phyloP scores from a whole-genome alignment of 30 jellyfish, hydroid and myxozoan species.

The Pseudorhiza aurosa region DNA sequence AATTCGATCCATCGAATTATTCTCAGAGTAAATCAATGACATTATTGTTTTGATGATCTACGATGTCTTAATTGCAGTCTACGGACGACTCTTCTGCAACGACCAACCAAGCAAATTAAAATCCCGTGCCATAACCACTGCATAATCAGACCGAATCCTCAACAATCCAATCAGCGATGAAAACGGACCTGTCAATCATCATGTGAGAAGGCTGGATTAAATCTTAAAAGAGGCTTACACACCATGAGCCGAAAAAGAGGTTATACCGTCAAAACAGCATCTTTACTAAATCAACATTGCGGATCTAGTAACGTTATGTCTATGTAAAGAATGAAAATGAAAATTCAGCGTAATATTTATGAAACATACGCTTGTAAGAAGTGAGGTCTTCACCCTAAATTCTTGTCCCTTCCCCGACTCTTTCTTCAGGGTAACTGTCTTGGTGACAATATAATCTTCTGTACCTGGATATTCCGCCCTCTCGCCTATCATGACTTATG shows the following conservation, averaged over 20 bases:
- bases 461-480: no score
- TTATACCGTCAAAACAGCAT: no score
- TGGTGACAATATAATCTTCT: no score
- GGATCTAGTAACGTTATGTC: no score
- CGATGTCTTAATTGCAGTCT: conserved; percentile 2
- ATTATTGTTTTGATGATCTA: background rate
- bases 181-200: conserved; percentile 47
- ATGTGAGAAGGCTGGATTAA: conserved; percentile 24
- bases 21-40: conserved; percentile 34
- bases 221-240: conserved; percentile 54
- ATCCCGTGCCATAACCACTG: conserved; percentile 52
- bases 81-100: conserved; percentile 20
- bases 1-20: conserved; percentile 36
- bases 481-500: no score
- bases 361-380: no score
- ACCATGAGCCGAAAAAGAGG: conserved; percentile 51
- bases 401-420: no score
- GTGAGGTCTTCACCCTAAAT: no score
- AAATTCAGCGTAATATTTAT: no score
- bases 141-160: conserved; percentile 38
- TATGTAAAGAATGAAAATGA: no score
- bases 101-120: conserved; percentile 55
- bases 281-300: no score
- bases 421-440: no score
- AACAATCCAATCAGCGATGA: conserved; percentile 48